Evolutionary conservation across 2,888 invertebrate genomes (phyloP).

Genomic region (Salpingus planirostris): DNA sequence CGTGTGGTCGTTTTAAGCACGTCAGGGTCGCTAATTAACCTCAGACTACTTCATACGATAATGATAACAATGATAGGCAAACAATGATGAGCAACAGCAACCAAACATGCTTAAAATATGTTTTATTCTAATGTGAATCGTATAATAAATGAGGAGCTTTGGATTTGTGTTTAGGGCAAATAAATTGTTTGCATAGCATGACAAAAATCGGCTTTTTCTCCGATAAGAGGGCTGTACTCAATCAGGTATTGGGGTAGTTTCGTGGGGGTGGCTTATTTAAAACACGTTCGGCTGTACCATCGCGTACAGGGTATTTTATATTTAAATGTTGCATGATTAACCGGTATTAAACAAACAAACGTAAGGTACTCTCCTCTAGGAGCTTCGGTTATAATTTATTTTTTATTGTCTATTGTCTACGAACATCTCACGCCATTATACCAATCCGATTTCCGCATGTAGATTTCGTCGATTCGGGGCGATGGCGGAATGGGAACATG

Average conservation of each 20-base stretch:
- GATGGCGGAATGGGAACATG: too few relatives aligned
- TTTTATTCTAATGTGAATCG: too few relatives aligned
- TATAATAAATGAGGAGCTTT: too few relatives aligned
- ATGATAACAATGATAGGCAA: constrained; percentile 4
- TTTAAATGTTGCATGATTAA: constrained; percentile 46
- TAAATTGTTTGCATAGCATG: constrained; percentile 9
- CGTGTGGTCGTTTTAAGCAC: constrained; percentile 32
- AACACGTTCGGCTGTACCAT: constrained; percentile 35
- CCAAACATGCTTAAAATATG: constrained; percentile 29
- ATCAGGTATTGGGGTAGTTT: constrained; percentile 20
- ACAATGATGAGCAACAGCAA: constrained; percentile 16
- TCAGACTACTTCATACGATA: constrained; percentile 12
- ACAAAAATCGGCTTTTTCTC: constrained; percentile 10
- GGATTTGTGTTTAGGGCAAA: too few relatives aligned
- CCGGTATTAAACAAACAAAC: constrained; percentile 44
- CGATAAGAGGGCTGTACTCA: constrained; percentile 16
- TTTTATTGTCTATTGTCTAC: constrained; percentile 40
- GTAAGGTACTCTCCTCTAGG: constrained; percentile 41
- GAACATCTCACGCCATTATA: constrained; percentile 40
- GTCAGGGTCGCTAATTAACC: constrained; percentile 26
- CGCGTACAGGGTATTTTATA: constrained; percentile 42
- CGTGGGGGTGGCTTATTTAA: constrained; percentile 24
- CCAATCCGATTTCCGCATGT: constrained; percentile 35
- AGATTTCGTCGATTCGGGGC: too few relatives aligned
- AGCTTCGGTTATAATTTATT: constrained; percentile 43